Evolutionary conservation across 2,113 vertebrate species (phyloP), one percentile per base, ranked within the genome.

Genomic region (Dipodomys ordii): DNA sequence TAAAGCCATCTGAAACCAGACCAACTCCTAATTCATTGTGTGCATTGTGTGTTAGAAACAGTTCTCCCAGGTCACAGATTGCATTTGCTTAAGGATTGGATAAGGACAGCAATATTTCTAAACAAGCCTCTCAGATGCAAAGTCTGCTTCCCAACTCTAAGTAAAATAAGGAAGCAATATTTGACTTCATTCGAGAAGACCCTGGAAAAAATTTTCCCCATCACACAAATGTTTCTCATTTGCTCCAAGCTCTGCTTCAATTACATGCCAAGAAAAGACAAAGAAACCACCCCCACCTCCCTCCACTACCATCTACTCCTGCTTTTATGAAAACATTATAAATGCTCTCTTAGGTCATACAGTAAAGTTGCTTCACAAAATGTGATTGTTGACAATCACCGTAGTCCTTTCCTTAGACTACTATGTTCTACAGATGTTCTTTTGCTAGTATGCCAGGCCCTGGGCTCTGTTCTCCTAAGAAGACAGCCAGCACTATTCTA

Each of bases 151-250:
- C 62, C 67, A 27, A 10, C 64, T 90, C 78, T 71, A 83, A 78
- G 78, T 62, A 96, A 91, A 96, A 94, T 44, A 79, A 97, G 93
- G 88, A 95, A 95, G 60, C 64, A 93, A 35, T 88, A 80, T 85
- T 2, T 87, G 81, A 94, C 78, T 82, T 62, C 80, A 81, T 87
- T 88, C 62, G 82, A 94, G 93, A 95, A 93, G 91, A 60, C 67
- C 95, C 81, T 73, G 82, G 84, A 92, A 95, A 95, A 87, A 60
- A 73, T 27, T 53, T 71, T 20, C 87, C 30, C 28, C 81, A 69
- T 78, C 68, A 86, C 80, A 93, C 95, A 90, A 95, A 90, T 91
- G 95, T 95, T 97, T 93, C 88, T 95, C 88, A 97, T 96, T 95
- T 95, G 85, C 39, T 71, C 69, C 78, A 88, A 92, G 60, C 71